A percentile compares a stretch with the other conserved stretches of the same genome.
Evolutionary conservation across 1,140 invertebrate species (phyloP).

Genomic region (Elymnias hypermnestra): DNA sequence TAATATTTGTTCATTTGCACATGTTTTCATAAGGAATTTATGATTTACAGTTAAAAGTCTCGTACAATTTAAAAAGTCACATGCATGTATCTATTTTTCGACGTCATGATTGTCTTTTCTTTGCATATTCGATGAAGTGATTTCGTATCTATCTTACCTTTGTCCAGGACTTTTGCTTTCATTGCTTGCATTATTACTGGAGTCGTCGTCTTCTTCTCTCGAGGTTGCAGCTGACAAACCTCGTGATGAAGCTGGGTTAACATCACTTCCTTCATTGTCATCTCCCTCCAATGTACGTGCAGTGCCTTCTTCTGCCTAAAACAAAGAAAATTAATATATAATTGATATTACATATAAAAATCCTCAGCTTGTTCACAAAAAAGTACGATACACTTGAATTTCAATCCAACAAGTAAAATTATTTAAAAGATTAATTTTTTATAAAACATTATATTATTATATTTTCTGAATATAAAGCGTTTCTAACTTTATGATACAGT

Average conservation of each 20-base stretch:
- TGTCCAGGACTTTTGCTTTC: constrained; percentile 81
- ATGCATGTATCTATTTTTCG: too few relatives aligned
- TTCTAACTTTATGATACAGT: too few relatives aligned
- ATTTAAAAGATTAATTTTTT: too few relatives aligned
- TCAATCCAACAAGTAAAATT: not conserved
- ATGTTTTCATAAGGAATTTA: too few relatives aligned
- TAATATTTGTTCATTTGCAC: too few relatives aligned
- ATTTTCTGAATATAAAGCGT: too few relatives aligned
- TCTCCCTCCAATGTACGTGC: constrained; percentile 53
- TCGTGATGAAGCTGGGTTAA: constrained; percentile 65
- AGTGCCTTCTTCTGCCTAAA: constrained; percentile 68
- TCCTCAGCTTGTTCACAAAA: too few relatives aligned
- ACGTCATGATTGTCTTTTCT: too few relatives aligned
- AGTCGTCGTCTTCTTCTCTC: constrained; percentile 79
- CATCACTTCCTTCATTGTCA: constrained; percentile 60
- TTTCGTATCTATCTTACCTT: constrained; percentile 77
- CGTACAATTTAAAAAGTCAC: too few relatives aligned
- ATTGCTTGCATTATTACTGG: constrained; percentile 79
- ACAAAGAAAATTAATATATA: constrained; percentile 13
- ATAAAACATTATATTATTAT: too few relatives aligned
- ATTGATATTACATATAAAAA: not conserved
- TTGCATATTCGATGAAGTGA: too few relatives aligned
- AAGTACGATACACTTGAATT: not conserved
- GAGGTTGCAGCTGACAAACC: constrained; percentile 74
- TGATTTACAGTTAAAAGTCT: too few relatives aligned